Evolutionary conservation across 2,888 invertebrate genomes (phyloP), one percentile per base, ranked within the genome.

Genomic region (Allacma fusca): DNA sequence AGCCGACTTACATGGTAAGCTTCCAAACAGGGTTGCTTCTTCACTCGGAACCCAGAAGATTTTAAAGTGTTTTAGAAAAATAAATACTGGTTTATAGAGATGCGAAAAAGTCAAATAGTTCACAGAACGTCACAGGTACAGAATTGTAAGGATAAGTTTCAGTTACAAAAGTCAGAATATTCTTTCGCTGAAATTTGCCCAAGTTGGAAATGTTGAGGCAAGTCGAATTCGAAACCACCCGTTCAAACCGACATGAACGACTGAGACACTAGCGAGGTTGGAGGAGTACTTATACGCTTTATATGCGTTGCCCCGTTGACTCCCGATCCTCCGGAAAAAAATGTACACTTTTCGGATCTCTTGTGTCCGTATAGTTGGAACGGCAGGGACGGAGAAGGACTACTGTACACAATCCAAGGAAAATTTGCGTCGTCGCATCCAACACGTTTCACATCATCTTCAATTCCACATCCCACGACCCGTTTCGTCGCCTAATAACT

Each of bases 221-320:
- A 40, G 5, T 40, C 13, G 13, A 40, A 40, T 40, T 59, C 23
- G 23, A 21, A 59, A 19, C 59, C 59, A 19, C 19, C 23, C 7
- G 23, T n/a, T 19, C 59, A 34, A 43, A 43, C 43, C 69, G 40
- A 69, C 29, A 69, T 69, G 69, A 43, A 69, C 69, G 69, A 69
- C 69, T 69, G 69, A 69, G 43, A n/a, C 34, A 69, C 40, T 43
- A 69, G 40, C 69, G 69, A 40, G 5, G 40, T 9, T 29, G 16
- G 23, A 43, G 23, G 69, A 69, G 43, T 69, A 34, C 69, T 69
- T 69, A 69, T 69, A 69, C 4, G 21, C 69, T 21, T 40, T 43
- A 29, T 28, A 19, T 29, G 24, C 23, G 12, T 64, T 24, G 40
- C 40, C 40, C 40, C 7, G 40, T 40, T 40, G 40, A 40, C 5